These are phyloP conservation scores for Lophius americanus DNA, from an alignment of 2,797 vertebrate species.

Conservation along the genomic window DNA sequence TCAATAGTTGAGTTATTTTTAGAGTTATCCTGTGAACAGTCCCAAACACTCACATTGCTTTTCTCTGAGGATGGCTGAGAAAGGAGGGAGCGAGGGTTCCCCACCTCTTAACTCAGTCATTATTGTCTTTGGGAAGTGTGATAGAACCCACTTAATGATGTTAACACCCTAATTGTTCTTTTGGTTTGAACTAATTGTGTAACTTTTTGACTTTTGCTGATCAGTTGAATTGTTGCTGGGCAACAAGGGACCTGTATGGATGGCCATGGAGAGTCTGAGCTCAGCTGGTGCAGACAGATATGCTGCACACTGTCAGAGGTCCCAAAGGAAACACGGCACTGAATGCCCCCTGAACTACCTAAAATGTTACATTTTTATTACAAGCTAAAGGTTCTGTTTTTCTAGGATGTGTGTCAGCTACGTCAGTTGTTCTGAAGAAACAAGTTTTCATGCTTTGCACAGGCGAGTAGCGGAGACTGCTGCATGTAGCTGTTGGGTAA, in stretches of 20 bases:
- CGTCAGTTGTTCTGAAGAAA: too few relatives aligned
- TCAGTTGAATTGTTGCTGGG: constrained; percentile 79
- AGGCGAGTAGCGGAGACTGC: too few relatives aligned
- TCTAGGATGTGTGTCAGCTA: constrained; percentile 1
- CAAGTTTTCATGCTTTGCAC: too few relatives aligned
- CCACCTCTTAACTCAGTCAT: constrained; percentile 33
- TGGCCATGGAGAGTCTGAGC: constrained; percentile 57
- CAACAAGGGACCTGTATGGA: constrained; percentile 79
- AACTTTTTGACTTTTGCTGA: constrained; percentile 70
- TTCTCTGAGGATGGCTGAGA: constrained; percentile 13
- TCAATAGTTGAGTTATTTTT: constrained; percentile 47
- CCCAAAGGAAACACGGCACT: constrained; percentile 36
- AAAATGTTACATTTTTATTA: constrained; percentile 15
- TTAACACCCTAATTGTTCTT: constrained; percentile 41
- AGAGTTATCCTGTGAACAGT: constrained; percentile 8
- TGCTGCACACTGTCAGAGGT: constrained; percentile 31
- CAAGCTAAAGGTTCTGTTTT: constrained; percentile 21
- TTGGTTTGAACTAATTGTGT: constrained; percentile 66
- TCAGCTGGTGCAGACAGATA: constrained; percentile 42
- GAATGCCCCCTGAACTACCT: constrained; percentile 27
- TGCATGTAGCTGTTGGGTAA: too few relatives aligned
- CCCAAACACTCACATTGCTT: constrained; percentile 7
- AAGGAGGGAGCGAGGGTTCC: constrained; percentile 31
- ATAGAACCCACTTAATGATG: constrained; percentile 25
- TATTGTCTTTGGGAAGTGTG: constrained; percentile 25